Base-by-base conservation (phyloP, 2,797 vertebrate species). In the Sparidentex hasta region DNA sequence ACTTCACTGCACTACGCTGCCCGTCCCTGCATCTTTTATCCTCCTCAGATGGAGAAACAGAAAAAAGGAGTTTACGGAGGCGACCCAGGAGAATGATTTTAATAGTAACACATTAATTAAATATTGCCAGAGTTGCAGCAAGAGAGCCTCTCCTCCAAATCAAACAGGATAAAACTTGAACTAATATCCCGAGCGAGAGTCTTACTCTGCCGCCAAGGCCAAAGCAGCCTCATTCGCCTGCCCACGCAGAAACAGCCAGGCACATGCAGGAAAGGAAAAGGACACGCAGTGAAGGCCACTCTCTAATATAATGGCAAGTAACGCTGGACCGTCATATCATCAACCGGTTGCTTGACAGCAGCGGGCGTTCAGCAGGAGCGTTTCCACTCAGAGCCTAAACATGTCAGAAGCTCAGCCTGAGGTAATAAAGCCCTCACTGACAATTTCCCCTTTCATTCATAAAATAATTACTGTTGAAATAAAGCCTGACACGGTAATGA, bases 301-400 rank as follows among this genome's bases (percentile, higher is more conserved):
- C 46, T 70, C 68, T 51, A 67, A 74, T 51, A 61, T 68, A 79
- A 85, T 65, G 61, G 55, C 68, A 66, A 62, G 71, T 74, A 77
- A 86, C 61, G 59, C 65, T 46, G 27, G 27, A 59, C 71, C 48
- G 85, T 76, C 67, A 73, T 71, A 80, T 81, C 71, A 72, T 74
- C 65, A 64, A 68, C 78, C 47, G 64, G 54, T 33, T 43, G 58
- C 43, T 21, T 73, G 76, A 78, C 65, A 62, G 65, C 21, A 69
- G 74, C 38, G 69, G 62, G 76, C 71, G 87, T 88, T 85, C 55
- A 74, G 62, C 23, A 66, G 23, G 38, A 77, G 67, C 71, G 73
- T 76, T 90, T 90, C 77, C 66, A 67, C 71, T 87, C 48, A 68
- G 33, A 77, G 17, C 27, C 14, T 62, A 77, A 87, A 87, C 75